These are phyloP conservation scores for Cheirogaleus medius DNA, from an alignment of 2,113 vertebrate genomes.

Conservation along the genomic window DNA sequence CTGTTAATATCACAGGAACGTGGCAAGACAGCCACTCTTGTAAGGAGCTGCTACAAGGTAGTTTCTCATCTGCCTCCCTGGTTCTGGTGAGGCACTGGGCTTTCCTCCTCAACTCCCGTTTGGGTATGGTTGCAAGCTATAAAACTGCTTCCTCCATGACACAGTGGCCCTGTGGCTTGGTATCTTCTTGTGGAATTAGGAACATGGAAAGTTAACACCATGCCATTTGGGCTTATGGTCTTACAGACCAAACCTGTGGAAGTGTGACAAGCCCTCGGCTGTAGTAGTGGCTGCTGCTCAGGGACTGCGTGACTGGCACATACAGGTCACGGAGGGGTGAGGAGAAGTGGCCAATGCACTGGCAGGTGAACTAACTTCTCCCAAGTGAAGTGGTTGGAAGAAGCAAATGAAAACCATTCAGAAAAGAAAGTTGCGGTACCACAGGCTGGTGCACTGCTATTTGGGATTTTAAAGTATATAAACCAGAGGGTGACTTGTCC, in stretches of 20 bases:
- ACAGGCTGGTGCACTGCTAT: neutral
- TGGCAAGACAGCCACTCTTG: neutral
- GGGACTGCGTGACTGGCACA: neutral
- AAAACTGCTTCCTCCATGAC: neutral
- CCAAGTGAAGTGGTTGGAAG: neutral
- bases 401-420: neutral
- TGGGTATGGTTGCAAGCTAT: neutral
- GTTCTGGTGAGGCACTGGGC: neutral
- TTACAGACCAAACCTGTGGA: neutral
- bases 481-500: neutral
- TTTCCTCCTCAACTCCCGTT: neutral
- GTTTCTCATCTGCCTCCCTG: neutral
- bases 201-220: too few relatives aligned
- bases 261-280: neutral
- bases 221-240: neutral
- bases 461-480: neutral
- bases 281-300: neutral
- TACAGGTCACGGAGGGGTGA: neutral
- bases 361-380: neutral
- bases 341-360: neutral
- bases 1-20: neutral
- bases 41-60: neutral
- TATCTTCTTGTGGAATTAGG: neutral
- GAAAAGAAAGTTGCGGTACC: neutral
- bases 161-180: neutral